Evolutionary conservation across 1,140 invertebrate species (phyloP), one percentile per base, ranked within the genome.

Genomic region (Latrodectus geometricus): DNA sequence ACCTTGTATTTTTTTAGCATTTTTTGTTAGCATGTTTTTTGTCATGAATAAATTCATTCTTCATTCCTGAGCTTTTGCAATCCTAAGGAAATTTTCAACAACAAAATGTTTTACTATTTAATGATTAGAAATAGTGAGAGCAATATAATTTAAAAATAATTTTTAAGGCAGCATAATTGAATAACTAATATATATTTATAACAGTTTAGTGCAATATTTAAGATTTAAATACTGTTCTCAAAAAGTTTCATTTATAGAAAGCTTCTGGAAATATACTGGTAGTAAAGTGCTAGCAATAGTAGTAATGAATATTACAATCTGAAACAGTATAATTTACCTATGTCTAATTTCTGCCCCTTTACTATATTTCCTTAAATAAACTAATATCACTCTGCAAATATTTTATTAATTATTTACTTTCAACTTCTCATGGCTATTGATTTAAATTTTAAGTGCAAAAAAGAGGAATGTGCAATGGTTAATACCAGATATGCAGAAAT

Each of bases 251-350:
- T 76, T 54, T 84, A 73, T 84, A 84, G 73, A 84, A 84, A 68
- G 73, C 56, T 69, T 74, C 65, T 68, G 73, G 72, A 84, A 84
- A 84, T 84, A 82, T 50, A 82, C 79, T 84, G 82, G 56, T 74
- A 84, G 73, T 84, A 84, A 81, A 81, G 61, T 83, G 70, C 69
- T 83, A 83, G 69, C 70, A 76, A 68, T 75, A 84, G 21, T 73
- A 72, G 52, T 76, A 76, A 84, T 68, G 61, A 84, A 76, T 68
- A 84, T 68, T 81, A 81, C 23, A 72, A 50, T 84, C 65, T 61
- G 69, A 76, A 84, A 84, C 73, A 76, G 61, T 76, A 68, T 84
- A 84, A 84, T 84, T 84, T 84, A 84, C 82, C 82, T 84, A 84
- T 14, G 35, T 75, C 72, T 76, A 75, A 75, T 74, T 69, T 56